Evolutionary conservation across 2,113 vertebrate genomes (phyloP).

Genomic region (Halcyon senegalensis): DNA sequence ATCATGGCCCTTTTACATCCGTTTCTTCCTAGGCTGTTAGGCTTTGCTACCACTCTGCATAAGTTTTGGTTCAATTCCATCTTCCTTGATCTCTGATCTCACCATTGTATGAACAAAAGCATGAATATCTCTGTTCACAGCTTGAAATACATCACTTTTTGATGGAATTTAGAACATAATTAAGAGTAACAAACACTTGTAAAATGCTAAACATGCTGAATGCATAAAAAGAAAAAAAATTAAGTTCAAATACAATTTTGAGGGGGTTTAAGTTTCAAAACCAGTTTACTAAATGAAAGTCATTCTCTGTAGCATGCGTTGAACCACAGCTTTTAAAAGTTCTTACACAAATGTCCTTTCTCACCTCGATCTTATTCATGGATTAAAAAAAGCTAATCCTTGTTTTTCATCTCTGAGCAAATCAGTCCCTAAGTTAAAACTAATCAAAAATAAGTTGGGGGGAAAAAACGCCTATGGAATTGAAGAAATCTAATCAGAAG

Average conservation of each 20-base stretch:
- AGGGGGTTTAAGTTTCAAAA: neutral
- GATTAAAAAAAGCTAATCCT: neutral
- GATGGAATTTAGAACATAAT: neutral
- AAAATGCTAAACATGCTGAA: neutral
- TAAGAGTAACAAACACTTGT: neutral
- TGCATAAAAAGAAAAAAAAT: neutral
- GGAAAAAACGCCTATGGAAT: fast-evolving
- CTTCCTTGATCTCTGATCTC: neutral
- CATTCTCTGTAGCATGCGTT: neutral
- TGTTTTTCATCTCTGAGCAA: neutral
- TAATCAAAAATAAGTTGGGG: neutral
- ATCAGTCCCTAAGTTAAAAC: neutral
- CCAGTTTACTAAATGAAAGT: neutral
- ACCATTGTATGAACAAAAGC: neutral
- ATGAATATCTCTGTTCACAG: neutral
- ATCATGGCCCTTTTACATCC: neutral
- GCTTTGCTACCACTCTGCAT: neutral
- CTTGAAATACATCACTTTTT: neutral
- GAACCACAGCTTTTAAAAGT: neutral
- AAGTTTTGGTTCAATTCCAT: neutral
- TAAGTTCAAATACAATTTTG: neutral
- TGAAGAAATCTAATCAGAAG: neutral
- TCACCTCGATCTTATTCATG: neutral
- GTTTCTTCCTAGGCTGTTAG: neutral
- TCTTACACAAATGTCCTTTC: neutral